Conservation (phyloP, 2,113 vertebrate species). For the Neofelis nebulosa region DNA sequence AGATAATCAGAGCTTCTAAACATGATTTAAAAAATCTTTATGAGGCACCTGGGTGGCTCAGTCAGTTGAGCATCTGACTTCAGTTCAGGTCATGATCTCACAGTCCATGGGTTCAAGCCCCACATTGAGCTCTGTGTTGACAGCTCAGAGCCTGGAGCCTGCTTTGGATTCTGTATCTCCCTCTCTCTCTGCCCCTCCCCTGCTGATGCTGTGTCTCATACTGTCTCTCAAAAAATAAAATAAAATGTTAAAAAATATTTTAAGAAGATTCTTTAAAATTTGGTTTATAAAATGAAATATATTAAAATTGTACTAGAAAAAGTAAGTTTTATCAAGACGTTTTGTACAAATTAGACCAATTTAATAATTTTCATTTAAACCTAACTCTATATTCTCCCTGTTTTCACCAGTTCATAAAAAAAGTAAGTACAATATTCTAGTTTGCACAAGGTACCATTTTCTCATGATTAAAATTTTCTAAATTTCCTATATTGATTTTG, state of each 20-base stretch:
- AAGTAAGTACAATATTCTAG: background rate
- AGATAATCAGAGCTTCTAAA: background rate
- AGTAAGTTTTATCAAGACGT: background rate
- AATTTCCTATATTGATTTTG: background rate
- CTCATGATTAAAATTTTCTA: conserved; percentile 11
- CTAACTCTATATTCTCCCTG: background rate
- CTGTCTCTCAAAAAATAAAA: too few species aligned
- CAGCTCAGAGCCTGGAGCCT: too few species aligned
- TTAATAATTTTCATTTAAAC: conserved; percentile 38
- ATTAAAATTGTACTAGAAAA: conserved; percentile 26
- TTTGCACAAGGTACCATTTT: background rate
- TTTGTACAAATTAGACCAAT: conserved; percentile 17
- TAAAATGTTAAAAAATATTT: too few species aligned
- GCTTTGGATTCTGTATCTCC: too few species aligned
- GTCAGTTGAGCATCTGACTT: too few species aligned
- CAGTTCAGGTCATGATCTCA: too few species aligned
- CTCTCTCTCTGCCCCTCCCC: too few species aligned
- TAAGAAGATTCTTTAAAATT: background rate
- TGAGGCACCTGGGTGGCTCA: too few species aligned
- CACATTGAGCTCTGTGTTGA: too few species aligned
- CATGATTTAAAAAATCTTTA: background rate
- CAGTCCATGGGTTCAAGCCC: too few species aligned
- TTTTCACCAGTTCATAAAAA: conserved; percentile 13
- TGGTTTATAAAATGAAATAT: background rate
- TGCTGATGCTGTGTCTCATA: too few species aligned